phyloP scores from a whole-genome alignment of 2,888 invertebrate species.

The Gandaritis pyraliata region DNA sequence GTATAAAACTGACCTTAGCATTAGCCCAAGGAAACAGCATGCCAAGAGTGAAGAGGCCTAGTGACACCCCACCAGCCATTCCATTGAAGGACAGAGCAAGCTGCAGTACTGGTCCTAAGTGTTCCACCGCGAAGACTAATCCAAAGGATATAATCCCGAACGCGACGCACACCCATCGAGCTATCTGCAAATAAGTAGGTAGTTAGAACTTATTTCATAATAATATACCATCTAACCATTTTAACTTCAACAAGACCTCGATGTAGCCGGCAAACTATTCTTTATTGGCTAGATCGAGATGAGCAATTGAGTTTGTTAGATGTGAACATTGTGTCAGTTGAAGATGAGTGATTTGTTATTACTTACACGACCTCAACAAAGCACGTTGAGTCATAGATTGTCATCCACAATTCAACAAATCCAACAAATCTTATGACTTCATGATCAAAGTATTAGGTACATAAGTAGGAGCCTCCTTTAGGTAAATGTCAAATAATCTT shows the following conservation, averaged over 20 bases:
- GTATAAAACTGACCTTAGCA: conserved; percentile 83
- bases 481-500: conserved; percentile 50
- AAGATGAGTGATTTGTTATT: too few relatives aligned
- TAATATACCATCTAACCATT: not conserved
- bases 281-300: not conserved
- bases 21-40: conserved; percentile 96
- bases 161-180: conserved; percentile 86
- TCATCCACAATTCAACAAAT: too few relatives aligned
- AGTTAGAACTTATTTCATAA: not conserved
- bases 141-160: conserved; percentile 91
- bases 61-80: conserved; percentile 93
- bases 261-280: too few relatives aligned
- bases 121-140: conserved; percentile 93
- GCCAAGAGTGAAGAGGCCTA: conserved; percentile 94
- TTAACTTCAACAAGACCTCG: not conserved
- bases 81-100: conserved; percentile 95
- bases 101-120: conserved; percentile 94
- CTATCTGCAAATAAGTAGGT: conserved; percentile 61
- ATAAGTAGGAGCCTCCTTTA: not conserved
- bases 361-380: too few relatives aligned
- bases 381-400: too few relatives aligned
- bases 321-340: too few relatives aligned
- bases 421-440: too few relatives aligned
- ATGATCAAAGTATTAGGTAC: too few relatives aligned
- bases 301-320: too few relatives aligned